These are phyloP conservation scores for Pherbina coryleti DNA, from an alignment of 2,888 invertebrate genomes.

Conservation along the genomic window DNA sequence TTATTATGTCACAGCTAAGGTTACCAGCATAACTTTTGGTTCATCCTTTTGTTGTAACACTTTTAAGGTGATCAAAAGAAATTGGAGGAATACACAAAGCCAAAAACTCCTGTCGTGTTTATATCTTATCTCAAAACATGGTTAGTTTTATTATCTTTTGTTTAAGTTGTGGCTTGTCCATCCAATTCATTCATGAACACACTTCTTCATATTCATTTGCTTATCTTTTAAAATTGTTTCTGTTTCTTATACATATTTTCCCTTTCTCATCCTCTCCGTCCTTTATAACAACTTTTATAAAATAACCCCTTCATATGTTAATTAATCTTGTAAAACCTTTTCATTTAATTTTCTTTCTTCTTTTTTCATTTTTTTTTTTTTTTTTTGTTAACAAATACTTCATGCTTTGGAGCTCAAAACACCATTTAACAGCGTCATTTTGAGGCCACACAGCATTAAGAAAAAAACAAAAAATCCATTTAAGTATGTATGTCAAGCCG, in stretches of 20 bases:
- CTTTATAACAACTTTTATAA: background rate
- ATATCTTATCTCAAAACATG: no score
- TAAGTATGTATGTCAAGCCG: background rate
- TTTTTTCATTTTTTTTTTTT: background rate
- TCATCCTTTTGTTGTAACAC: no score
- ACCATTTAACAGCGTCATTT: background rate
- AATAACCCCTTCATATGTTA: constrained; percentile 23
- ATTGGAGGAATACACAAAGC: no score
- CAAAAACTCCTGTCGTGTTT: no score
- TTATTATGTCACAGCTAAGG: no score
- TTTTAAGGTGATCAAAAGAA: no score
- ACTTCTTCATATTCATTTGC: background rate
- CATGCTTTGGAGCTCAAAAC: background rate
- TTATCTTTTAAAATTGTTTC: background rate
- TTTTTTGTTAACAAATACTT: background rate
- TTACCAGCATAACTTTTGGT: no score
- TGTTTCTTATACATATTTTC: background rate
- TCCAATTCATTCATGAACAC: no score
- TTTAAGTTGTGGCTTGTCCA: no score
- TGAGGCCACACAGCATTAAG: background rate
- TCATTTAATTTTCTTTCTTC: background rate
- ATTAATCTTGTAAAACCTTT: constrained; percentile 31
- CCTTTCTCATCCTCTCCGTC: background rate
- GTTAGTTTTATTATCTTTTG: no score
- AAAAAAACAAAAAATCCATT: background rate